Conservation (phyloP, 2,113 vertebrate species). For the Rhinolophus sinicus region DNA sequence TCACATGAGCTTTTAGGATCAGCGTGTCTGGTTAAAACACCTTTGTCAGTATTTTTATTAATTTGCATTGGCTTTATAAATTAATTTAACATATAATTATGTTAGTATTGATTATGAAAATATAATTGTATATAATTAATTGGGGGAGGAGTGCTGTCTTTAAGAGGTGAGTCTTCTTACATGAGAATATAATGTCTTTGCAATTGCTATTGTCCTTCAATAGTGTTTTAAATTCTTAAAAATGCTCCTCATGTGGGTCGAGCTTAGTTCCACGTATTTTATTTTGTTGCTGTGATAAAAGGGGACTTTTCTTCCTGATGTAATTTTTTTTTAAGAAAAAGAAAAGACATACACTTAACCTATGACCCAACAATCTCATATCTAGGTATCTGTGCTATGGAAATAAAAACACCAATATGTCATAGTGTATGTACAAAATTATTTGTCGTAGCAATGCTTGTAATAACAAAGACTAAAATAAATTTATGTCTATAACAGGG, state of each 20-base stretch:
- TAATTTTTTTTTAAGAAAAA: not conserved
- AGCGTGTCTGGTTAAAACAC: not conserved
- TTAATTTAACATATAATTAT: not conserved
- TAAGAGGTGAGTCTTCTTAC: not conserved
- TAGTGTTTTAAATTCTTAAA: not conserved
- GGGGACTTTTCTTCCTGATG: not conserved
- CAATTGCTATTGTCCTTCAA: not conserved
- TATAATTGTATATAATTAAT: not conserved
- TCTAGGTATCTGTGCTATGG: not conserved
- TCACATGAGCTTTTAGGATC: not conserved
- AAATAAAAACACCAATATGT: not conserved
- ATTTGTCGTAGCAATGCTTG: not conserved
- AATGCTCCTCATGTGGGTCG: not conserved
- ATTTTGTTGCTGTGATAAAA: not conserved
- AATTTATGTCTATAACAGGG: not conserved
- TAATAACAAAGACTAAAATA: not conserved
- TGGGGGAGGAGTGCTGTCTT: not conserved
- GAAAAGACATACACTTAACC: not conserved
- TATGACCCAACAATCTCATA: not conserved
- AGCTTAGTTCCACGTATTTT: not conserved
- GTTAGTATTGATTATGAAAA: not conserved
- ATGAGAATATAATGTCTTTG: not conserved
- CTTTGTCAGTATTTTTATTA: not conserved
- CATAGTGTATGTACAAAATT: not conserved
- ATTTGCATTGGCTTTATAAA: not conserved